Evolutionary conservation across 2,113 vertebrate genomes (phyloP).

Genomic region (Ceyx cyanopectus): DNA sequence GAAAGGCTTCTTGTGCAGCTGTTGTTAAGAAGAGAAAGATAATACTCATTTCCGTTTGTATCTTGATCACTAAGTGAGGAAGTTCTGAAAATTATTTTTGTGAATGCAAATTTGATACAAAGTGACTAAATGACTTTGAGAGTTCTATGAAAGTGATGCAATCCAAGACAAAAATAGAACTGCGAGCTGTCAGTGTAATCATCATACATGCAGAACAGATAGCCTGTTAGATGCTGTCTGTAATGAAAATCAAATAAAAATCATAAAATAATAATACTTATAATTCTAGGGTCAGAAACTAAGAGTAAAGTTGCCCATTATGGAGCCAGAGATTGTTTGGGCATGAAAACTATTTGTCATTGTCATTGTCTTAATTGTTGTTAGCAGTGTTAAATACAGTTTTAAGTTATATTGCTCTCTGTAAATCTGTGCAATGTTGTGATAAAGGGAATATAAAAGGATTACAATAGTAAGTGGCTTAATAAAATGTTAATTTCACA

Average conservation of each 20-base stretch:
- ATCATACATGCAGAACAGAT: neutral
- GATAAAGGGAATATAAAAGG: neutral
- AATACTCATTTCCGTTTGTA: neutral
- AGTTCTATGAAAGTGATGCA: neutral
- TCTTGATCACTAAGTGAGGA: conserved; percentile 9
- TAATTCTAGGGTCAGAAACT: neutral
- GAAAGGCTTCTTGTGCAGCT: conserved; percentile 10
- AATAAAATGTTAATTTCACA: neutral
- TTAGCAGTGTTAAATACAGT: neutral
- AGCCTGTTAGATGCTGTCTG: neutral
- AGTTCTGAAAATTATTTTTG: neutral
- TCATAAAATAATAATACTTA: neutral
- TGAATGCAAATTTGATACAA: conserved; percentile 5
- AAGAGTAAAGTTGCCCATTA: neutral
- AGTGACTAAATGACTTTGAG: neutral
- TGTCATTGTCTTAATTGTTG: neutral
- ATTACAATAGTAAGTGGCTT: neutral
- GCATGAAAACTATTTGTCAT: neutral
- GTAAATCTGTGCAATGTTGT: neutral
- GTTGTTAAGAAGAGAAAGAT: neutral
- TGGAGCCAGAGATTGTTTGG: neutral
- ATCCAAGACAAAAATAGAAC: neutral
- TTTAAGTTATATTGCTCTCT: neutral
- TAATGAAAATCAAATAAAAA: neutral
- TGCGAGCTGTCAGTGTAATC: neutral